These are phyloP conservation scores for Temnothorax longispinosus DNA, from an alignment of 1,140 invertebrate genomes.

Conservation along the genomic window DNA sequence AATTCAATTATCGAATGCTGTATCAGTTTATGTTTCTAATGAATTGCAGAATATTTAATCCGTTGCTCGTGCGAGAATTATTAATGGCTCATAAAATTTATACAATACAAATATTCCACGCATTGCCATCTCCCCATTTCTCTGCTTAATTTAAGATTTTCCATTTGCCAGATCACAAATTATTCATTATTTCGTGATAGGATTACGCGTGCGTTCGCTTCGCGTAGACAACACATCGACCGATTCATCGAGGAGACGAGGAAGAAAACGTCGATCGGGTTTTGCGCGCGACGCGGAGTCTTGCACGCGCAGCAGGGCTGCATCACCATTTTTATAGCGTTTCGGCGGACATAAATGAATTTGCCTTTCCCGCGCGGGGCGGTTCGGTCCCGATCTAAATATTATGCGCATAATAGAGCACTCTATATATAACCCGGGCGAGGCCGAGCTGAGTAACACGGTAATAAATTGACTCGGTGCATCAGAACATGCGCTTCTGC, in stretches of 20 bases:
- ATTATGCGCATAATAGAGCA: conserved; percentile 67
- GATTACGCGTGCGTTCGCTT: neutral
- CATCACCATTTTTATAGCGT: conserved; percentile 68
- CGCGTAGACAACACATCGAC: conserved; percentile 5
- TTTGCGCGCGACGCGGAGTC: neutral
- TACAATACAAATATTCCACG: neutral
- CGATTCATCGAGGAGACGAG: neutral
- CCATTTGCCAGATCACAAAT: neutral
- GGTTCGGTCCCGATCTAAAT: conserved; percentile 56
- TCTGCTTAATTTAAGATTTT: neutral
- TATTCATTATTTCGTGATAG: conserved; percentile 6
- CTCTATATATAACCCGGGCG: conserved; percentile 56
- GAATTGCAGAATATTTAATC: conserved; percentile 33
- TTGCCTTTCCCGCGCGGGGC: neutral
- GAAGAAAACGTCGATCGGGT: conserved; percentile 21
- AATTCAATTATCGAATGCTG: conserved; percentile 21
- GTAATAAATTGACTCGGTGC: conserved; percentile 66
- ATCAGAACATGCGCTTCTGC: conserved; percentile 60
- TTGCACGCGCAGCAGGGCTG: conserved; percentile 33
- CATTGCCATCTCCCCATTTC: neutral
- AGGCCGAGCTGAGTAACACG: conserved; percentile 55
- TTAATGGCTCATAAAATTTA: conserved; percentile 10
- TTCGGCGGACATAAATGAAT: conserved; percentile 66
- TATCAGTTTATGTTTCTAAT: conserved; percentile 20
- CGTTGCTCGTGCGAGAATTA: neutral